phyloP scores from a whole-genome alignment of 1,140 invertebrate species.

The Diachasma alloeum region DNA sequence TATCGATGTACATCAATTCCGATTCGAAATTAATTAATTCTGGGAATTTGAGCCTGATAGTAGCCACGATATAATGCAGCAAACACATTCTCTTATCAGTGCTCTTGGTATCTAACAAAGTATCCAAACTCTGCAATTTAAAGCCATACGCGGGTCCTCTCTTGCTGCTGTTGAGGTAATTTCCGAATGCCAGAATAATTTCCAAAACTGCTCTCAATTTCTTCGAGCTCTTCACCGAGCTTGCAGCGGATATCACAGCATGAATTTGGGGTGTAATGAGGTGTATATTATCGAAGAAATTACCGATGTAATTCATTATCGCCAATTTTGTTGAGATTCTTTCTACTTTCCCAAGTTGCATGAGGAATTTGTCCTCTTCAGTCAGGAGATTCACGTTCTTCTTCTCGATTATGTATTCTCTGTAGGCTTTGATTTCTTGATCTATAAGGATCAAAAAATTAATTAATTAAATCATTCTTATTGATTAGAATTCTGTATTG shows the following conservation, averaged over 20 bases:
- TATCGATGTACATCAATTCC: constrained; percentile 93
- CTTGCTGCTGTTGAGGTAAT: constrained; percentile 97
- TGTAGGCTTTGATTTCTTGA: constrained; percentile 91
- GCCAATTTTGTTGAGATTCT: constrained; percentile 92
- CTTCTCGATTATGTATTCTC: constrained; percentile 89
- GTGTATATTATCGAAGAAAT: constrained; percentile 94
- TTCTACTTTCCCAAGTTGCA: constrained; percentile 95
- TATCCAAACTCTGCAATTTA: constrained; percentile 95
- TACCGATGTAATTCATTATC: constrained; percentile 98
- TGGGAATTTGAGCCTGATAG: constrained; percentile 86
- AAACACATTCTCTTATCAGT: constrained; percentile 91
- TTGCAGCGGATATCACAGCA: constrained; percentile 91
- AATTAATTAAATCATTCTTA: no score
- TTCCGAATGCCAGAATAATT: constrained; percentile 97
- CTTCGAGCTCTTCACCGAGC: constrained; percentile 88
- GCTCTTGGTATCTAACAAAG: constrained; percentile 93
- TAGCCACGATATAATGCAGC: constrained; percentile 93
- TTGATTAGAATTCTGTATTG: no score
- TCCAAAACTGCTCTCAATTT: constrained; percentile 91
- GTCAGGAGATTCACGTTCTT: constrained; percentile 89
- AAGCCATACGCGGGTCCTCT: constrained; percentile 98
- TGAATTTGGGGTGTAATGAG: constrained; percentile 93
- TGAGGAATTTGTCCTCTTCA: constrained; percentile 95
- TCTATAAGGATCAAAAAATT: constrained; percentile 97
- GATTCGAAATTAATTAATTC: constrained; percentile 90